Evolutionary conservation across 2,113 vertebrate genomes (phyloP).

Genomic region (Cepphus grylle): DNA sequence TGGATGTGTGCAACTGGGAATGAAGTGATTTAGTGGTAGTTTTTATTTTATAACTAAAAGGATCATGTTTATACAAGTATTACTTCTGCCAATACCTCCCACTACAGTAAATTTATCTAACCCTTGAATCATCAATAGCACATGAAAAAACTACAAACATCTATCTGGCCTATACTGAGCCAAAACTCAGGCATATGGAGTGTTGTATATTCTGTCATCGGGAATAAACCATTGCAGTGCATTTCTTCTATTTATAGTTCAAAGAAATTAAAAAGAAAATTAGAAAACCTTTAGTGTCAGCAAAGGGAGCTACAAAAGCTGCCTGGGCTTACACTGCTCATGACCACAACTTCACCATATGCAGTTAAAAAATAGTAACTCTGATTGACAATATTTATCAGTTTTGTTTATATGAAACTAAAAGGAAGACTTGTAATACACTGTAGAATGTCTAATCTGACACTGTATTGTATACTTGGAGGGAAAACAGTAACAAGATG

Average conservation of each 20-base stretch:
- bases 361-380: conserved; percentile 45
- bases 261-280: conserved; percentile 50
- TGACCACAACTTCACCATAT: conserved; percentile 18
- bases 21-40: conserved; percentile 26
- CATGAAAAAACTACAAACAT: conserved; percentile 39
- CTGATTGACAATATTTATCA: conserved; percentile 64
- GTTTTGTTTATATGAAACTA: conserved; percentile 56
- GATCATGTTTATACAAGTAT: conserved; percentile 49
- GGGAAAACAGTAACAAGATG: conserved; percentile 54
- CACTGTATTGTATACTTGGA: conserved; percentile 57
- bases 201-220: conserved; percentile 24
- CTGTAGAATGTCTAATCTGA: conserved; percentile 65
- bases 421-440: conserved; percentile 53
- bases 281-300: conserved; percentile 16
- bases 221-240: conserved; percentile 10
- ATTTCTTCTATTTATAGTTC: conserved; percentile 13
- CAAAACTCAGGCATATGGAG: conserved; percentile 43
- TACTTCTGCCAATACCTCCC: conserved; percentile 56
- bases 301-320: conserved; percentile 19
- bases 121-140: conserved; percentile 57
- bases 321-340: not conserved
- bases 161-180: conserved; percentile 18
- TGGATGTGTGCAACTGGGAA: conserved; percentile 10
- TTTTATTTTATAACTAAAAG: conserved; percentile 53
- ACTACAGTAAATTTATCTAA: conserved; percentile 62